Evolutionary conservation across 2,113 vertebrate genomes (phyloP).

Genomic region (Saccopteryx bilineata): DNA sequence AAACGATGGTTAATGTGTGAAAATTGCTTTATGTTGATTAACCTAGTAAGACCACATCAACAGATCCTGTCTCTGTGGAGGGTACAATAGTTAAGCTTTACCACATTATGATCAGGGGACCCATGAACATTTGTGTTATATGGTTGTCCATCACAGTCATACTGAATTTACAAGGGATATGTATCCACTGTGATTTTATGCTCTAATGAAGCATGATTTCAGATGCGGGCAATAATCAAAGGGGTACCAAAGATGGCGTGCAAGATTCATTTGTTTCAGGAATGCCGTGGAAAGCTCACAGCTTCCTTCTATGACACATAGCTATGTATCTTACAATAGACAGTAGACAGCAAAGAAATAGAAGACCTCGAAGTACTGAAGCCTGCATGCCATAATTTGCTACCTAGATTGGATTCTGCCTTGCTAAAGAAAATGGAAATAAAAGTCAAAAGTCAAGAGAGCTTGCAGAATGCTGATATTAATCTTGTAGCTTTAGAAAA

Average conservation of each 20-base stretch:
- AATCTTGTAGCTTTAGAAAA: slow-evolving; percentile 1
- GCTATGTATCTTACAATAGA: background rate
- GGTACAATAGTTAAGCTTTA: background rate
- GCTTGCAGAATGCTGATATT: slow-evolving; percentile 32
- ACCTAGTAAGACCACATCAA: background rate
- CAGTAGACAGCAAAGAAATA: background rate
- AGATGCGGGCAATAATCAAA: background rate
- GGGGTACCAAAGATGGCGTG: background rate
- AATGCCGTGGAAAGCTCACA: background rate
- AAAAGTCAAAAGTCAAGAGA: slow-evolving; percentile 47
- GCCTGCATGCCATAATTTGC: background rate
- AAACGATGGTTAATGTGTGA: slow-evolving; percentile 22
- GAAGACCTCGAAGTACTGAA: background rate
- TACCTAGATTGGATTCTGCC: background rate
- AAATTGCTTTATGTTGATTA: background rate
- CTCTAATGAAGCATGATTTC: background rate
- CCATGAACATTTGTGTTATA: background rate
- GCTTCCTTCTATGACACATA: background rate
- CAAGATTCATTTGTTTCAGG: background rate
- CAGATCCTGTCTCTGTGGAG: background rate
- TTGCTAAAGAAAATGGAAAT: slow-evolving; percentile 48
- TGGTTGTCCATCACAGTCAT: background rate
- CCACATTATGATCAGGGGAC: background rate
- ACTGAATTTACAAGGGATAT: background rate
- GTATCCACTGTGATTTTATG: background rate